Conservation (phyloP, 1,140 invertebrate species). For the Hypsibius dujardini region DNA sequence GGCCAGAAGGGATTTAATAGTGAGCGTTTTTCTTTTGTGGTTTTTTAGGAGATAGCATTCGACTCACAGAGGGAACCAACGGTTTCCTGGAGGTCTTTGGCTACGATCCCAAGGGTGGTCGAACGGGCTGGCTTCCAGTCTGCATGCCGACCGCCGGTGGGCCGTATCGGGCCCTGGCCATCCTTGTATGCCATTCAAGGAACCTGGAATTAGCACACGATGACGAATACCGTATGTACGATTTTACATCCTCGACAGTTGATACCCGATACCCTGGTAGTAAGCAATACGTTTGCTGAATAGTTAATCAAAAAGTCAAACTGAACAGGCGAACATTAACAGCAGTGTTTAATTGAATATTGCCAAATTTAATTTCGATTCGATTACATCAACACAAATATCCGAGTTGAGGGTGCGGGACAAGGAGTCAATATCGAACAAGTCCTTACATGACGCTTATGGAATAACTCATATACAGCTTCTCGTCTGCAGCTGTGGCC, state of each 20-base stretch:
- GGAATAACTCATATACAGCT: background rate
- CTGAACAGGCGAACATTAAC: background rate
- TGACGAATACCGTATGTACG: background rate
- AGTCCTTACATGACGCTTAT: background rate
- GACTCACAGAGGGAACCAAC: background rate
- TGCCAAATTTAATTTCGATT: background rate
- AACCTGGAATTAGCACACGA: background rate
- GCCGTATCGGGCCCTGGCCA: background rate
- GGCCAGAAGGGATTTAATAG: too few relatives aligned
- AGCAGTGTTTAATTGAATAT: background rate
- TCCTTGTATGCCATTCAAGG: background rate
- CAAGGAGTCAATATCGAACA: background rate
- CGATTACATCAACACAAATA: background rate
- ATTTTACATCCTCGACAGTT: background rate
- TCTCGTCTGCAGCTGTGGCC: background rate
- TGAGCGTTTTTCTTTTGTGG: too few relatives aligned
- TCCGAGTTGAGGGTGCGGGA: background rate
- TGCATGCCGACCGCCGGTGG: background rate
- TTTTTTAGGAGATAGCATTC: conserved; percentile 6
- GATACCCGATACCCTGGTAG: background rate
- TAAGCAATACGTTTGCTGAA: background rate
- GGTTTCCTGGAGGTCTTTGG: conserved; percentile 9
- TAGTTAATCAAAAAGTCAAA: too few relatives aligned
- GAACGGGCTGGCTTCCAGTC: background rate
- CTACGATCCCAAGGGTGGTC: background rate